Evolutionary conservation across 2,888 invertebrate species (phyloP).

Genomic region (Stegophylla sp.): DNA sequence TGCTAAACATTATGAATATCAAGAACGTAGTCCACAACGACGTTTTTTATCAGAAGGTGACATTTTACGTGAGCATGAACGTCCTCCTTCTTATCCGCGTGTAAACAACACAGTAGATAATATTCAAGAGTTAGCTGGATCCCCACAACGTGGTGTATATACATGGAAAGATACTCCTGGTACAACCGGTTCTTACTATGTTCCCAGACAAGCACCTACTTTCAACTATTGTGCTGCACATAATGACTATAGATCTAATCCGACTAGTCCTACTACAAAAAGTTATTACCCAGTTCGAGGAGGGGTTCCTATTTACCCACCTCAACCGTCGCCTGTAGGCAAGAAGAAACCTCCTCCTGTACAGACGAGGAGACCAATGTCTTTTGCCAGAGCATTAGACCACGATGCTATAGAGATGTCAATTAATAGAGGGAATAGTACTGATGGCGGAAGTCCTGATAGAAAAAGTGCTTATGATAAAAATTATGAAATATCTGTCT

Average conservation of each 20-base stretch:
- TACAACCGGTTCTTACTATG: slow-evolving; percentile 65
- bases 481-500: slow-evolving; percentile 95
- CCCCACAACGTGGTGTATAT: slow-evolving; percentile 82
- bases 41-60: slow-evolving; percentile 84
- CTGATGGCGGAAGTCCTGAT: slow-evolving; percentile 75
- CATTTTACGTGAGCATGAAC: slow-evolving; percentile 74
- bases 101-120: slow-evolving; percentile 83
- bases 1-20: slow-evolving; percentile 64
- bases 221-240: slow-evolving; percentile 62
- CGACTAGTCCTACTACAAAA: slow-evolving; percentile 75
- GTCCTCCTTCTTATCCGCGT: slow-evolving; percentile 69
- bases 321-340: slow-evolving; percentile 64
- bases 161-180: slow-evolving; percentile 79
- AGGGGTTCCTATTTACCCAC: slow-evolving; percentile 75
- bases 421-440: slow-evolving; percentile 68
- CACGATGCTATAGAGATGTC: slow-evolving; percentile 73
- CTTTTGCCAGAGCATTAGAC: slow-evolving; percentile 81
- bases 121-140: slow-evolving; percentile 85
- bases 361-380: slow-evolving; percentile 74
- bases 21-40: slow-evolving; percentile 74
- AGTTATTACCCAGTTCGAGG: slow-evolving; percentile 69
- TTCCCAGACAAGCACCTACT: slow-evolving; percentile 64
- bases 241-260: slow-evolving; percentile 74
- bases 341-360: slow-evolving; percentile 59
- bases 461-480: slow-evolving; percentile 90